Evolutionary conservation across 2,113 vertebrate species (phyloP).

Genomic region (Nyctibius bracteatus): DNA sequence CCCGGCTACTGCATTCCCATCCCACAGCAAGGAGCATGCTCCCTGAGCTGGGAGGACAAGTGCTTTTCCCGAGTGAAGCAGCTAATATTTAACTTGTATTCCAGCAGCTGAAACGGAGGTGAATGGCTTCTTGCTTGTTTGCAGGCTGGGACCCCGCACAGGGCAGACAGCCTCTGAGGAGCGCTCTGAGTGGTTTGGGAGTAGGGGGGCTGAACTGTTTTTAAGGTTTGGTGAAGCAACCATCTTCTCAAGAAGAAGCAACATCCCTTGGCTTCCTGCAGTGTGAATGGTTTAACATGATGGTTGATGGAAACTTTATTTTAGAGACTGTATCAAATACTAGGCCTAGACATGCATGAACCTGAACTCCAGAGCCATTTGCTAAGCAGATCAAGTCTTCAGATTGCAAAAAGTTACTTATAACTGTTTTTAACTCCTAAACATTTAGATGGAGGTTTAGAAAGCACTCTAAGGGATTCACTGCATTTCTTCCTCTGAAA

Average conservation of each 20-base stretch:
- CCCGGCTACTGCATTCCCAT: background rate
- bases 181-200: fast-evolving
- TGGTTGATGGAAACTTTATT: background rate
- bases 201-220: fast-evolving
- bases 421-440: background rate
- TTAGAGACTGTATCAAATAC: background rate
- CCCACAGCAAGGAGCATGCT: background rate
- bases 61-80: background rate
- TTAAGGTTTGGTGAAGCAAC: background rate
- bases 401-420: background rate
- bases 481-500: background rate
- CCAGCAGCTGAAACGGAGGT: background rate
- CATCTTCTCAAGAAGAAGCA: background rate
- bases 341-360: background rate
- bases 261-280: background rate
- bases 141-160: fast-evolving
- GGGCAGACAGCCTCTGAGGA: background rate
- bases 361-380: background rate
- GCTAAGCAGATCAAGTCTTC: background rate
- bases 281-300: fast-evolving
- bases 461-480: background rate
- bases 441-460: background rate
- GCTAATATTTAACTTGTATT: background rate
- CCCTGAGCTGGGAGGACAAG: fast-evolving
- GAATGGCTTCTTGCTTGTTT: background rate